Conservation (phyloP, 2,113 vertebrate species). For the Onychostruthus taczanowskii region DNA sequence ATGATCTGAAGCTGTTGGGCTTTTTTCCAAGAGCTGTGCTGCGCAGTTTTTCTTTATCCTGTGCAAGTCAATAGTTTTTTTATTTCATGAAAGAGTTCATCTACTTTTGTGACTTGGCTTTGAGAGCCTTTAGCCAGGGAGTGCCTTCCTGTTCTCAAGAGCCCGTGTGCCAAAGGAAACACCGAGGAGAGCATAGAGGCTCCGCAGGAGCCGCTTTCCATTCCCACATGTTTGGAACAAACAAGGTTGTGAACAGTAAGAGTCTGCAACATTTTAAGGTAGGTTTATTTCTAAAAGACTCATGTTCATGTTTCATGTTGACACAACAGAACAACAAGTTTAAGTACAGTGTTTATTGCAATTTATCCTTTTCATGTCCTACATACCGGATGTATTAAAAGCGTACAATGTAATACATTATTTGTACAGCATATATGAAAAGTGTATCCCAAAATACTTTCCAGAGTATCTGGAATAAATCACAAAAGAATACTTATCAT, state of each 20-base stretch:
- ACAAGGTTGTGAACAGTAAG: neutral
- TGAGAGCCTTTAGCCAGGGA: slow-evolving; percentile 67
- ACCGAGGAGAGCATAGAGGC: slow-evolving; percentile 60
- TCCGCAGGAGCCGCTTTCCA: slow-evolving; percentile 50
- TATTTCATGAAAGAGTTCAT: slow-evolving; percentile 41
- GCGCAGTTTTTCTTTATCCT: slow-evolving; percentile 61
- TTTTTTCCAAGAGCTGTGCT: neutral
- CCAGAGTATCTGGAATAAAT: slow-evolving; percentile 20
- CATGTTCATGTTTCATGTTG: neutral
- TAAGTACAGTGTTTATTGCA: slow-evolving; percentile 36
- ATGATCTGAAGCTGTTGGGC: neutral
- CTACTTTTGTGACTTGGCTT: slow-evolving; percentile 69
- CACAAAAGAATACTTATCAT: slow-evolving; percentile 11
- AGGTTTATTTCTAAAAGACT: neutral
- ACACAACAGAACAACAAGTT: neutral
- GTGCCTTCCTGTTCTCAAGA: slow-evolving; percentile 75
- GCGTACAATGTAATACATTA: slow-evolving; percentile 1
- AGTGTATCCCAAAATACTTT: slow-evolving; percentile 53
- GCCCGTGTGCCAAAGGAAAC: slow-evolving; percentile 73
- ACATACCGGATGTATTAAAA: slow-evolving; percentile 34
- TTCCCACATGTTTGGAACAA: neutral
- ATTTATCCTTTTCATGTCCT: neutral
- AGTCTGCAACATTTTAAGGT: neutral
- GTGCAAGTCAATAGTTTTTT: slow-evolving; percentile 11
- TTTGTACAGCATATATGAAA: slow-evolving; percentile 32